Conservation (phyloP, 2,113 vertebrate species). For the Cyprinodon variegatus region DNA sequence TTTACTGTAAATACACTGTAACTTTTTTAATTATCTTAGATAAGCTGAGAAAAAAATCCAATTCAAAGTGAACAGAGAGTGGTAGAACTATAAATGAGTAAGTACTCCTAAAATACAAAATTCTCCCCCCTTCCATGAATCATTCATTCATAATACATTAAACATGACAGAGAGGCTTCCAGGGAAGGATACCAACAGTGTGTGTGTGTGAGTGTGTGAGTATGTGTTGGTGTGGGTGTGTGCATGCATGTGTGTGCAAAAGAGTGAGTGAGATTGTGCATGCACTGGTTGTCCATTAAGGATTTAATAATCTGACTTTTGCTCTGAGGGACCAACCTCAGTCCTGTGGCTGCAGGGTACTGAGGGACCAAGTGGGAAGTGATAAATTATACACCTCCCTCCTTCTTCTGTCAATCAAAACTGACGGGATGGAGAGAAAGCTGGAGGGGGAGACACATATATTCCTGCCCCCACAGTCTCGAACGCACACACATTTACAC, state of each 20-base stretch:
- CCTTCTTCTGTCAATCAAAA: slow-evolving; percentile 69
- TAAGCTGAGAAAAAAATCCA: slow-evolving; percentile 16
- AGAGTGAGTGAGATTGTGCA: slow-evolving; percentile 22
- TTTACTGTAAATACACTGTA: neutral
- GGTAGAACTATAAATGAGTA: slow-evolving; percentile 70
- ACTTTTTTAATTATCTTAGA: neutral
- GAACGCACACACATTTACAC: slow-evolving; percentile 14
- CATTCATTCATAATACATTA: slow-evolving; percentile 81
- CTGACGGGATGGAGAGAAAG: slow-evolving; percentile 56
- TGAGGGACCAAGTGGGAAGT: slow-evolving; percentile 66
- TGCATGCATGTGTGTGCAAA: slow-evolving; percentile 33
- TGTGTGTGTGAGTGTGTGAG: slow-evolving; percentile 31
- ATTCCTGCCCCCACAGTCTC: slow-evolving; percentile 31
- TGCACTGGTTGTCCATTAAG: slow-evolving; percentile 55
- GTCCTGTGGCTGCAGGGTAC: slow-evolving; percentile 59
- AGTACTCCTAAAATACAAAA: slow-evolving; percentile 74
- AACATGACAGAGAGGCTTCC: slow-evolving; percentile 71
- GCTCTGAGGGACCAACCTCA: slow-evolving; percentile 48
- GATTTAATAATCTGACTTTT: slow-evolving; percentile 70
- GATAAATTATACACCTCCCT: slow-evolving; percentile 73
- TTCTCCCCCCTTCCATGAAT: slow-evolving; percentile 76
- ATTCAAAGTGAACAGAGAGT: slow-evolving; percentile 41
- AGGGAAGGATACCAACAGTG: slow-evolving; percentile 43
- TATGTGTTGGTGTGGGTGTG: slow-evolving; percentile 24
- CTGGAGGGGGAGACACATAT: slow-evolving; percentile 6